A percentile compares a stretch with the other conserved stretches of the same genome.
Evolutionary conservation across 2,113 vertebrate species (phyloP).

Genomic region (Oncorhynchus keta): DNA sequence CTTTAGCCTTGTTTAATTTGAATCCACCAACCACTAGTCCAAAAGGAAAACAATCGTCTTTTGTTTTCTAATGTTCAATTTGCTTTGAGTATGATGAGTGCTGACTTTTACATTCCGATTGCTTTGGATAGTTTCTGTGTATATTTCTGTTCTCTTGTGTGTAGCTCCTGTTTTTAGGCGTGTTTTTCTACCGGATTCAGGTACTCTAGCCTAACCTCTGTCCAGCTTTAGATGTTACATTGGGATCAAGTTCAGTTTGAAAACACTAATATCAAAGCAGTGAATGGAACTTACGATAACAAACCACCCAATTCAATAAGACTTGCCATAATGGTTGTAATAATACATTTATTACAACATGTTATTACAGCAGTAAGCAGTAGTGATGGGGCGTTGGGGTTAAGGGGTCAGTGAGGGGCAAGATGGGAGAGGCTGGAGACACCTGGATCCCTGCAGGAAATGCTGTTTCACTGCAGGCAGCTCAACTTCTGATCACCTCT

Average conservation of each 20-base stretch:
- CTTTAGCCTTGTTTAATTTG: conserved; percentile 59
- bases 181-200: conserved; percentile 70
- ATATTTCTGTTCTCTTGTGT: conserved; percentile 66
- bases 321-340: no score
- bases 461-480: conserved; percentile 71
- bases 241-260: no score
- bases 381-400: background rate
- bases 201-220: conserved; percentile 68
- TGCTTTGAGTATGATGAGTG: conserved; percentile 72
- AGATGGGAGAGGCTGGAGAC: conserved; percentile 64
- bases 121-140: conserved; percentile 69
- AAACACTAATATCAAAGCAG: no score
- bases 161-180: conserved; percentile 67
- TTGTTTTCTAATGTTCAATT: conserved; percentile 73
- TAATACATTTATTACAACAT: background rate
- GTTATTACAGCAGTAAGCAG: background rate
- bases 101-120: conserved; percentile 59
- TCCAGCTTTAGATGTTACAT: no score
- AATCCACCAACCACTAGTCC: conserved; percentile 4
- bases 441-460: conserved; percentile 78
- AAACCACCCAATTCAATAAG: no score
- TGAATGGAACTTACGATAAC: no score
- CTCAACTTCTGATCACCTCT: conserved; percentile 65
- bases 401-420: conserved; percentile 13
- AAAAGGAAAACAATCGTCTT: conserved; percentile 47